phyloP scores from a whole-genome alignment of 2,888 invertebrate genomes.

The Meloe dianella region DNA sequence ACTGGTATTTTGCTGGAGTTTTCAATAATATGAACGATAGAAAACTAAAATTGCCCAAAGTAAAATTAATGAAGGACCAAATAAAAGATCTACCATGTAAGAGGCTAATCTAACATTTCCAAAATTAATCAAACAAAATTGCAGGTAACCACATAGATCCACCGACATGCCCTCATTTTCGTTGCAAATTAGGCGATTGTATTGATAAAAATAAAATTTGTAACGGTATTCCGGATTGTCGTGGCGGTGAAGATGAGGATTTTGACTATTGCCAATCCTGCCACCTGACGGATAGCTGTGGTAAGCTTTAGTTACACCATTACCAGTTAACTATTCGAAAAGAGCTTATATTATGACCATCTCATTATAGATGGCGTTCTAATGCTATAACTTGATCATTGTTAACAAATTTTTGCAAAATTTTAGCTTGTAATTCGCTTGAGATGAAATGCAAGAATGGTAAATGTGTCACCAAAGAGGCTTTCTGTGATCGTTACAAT shows the following conservation, averaged over 20 bases:
- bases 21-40: constrained; percentile 62
- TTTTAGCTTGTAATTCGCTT: constrained; percentile 67
- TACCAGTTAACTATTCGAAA: not conserved
- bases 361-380: not conserved
- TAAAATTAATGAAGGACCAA: not conserved
- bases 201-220: constrained; percentile 66
- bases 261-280: constrained; percentile 59
- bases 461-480: constrained; percentile 71
- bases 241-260: constrained; percentile 72
- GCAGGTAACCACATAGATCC: constrained; percentile 11
- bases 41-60: constrained; percentile 52
- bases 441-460: constrained; percentile 73
- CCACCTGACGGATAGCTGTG: constrained; percentile 47
- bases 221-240: constrained; percentile 72
- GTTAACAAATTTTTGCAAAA: constrained; percentile 10
- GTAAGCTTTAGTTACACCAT: constrained; percentile 41
- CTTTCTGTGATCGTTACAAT: constrained; percentile 70
- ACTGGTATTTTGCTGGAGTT: constrained; percentile 77
- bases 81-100: not conserved
- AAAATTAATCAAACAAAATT: not conserved
- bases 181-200: constrained; percentile 76
- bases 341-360: not conserved
- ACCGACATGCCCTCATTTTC: constrained; percentile 64
- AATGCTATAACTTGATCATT: not conserved
- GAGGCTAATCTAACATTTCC: not conserved